phyloP scores from a whole-genome alignment of 2,797 vertebrate species.

The Avahi laniger region DNA sequence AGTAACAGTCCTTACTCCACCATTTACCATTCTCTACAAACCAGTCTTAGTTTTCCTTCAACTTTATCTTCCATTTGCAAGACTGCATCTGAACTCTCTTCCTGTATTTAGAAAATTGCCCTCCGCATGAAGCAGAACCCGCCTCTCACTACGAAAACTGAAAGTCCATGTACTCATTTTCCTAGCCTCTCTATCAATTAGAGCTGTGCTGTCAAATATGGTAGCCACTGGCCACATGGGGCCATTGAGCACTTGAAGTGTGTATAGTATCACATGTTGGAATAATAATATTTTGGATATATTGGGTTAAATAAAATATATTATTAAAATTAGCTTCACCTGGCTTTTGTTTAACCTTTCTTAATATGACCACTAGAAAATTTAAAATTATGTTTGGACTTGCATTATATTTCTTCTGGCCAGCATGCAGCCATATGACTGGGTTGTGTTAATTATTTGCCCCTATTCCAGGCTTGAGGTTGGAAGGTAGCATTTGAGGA shows the following conservation, averaged over 20 bases:
- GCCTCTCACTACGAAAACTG: background rate
- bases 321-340: constrained; percentile 2
- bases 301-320: constrained; percentile 16
- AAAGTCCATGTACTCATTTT: background rate
- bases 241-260: background rate
- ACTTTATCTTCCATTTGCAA: constrained; percentile 8
- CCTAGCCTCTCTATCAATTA: background rate
- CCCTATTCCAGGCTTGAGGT: background rate
- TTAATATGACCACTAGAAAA: background rate
- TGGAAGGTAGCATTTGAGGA: background rate
- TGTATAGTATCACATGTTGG: background rate
- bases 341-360: background rate
- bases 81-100: background rate
- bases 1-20: background rate
- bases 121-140: background rate
- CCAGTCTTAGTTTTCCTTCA: background rate
- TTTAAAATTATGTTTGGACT: background rate
- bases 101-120: background rate
- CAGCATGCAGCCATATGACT: background rate
- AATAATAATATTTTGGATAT: constrained; percentile 12
- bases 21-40: background rate
- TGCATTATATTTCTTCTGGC: background rate
- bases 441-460: background rate
- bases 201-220: background rate
- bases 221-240: background rate